phyloP scores from a whole-genome alignment of 1,140 invertebrate genomes.

The Drosophila cardini region DNA sequence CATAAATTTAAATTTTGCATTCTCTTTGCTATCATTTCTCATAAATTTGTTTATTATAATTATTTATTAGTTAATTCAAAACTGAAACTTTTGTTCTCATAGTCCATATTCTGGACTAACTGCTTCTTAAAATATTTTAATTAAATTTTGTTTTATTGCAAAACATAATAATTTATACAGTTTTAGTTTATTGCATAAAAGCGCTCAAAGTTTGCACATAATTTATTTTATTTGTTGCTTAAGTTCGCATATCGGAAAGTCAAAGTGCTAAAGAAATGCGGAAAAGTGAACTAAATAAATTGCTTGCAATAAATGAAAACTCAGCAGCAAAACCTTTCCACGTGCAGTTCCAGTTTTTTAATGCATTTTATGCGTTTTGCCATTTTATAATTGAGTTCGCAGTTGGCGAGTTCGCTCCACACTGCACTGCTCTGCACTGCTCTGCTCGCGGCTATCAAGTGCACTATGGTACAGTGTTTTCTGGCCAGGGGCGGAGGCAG shows the following conservation, averaged over 20 bases:
- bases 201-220: conserved; percentile 26
- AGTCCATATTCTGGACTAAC: too few relatives aligned
- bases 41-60: too few relatives aligned
- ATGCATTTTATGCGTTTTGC: conserved; percentile 81
- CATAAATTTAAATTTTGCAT: conserved; percentile 38
- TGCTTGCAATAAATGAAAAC: conserved; percentile 63
- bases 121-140: too few relatives aligned
- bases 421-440: not conserved
- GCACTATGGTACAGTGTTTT: conserved; percentile 3
- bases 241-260: conserved; percentile 42
- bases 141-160: too few relatives aligned
- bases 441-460: conserved; percentile 21
- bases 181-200: not conserved
- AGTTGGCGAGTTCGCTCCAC: conserved; percentile 17
- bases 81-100: too few relatives aligned
- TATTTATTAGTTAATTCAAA: too few relatives aligned
- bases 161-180: too few relatives aligned
- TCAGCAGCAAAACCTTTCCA: conserved; percentile 67
- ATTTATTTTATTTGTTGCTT: too few relatives aligned
- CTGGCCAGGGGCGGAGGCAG: not conserved
- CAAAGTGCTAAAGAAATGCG: conserved; percentile 36
- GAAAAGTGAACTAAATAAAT: conserved; percentile 65
- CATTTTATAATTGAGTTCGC: conserved; percentile 79
- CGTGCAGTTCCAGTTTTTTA: conserved; percentile 68
- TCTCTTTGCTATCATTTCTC: not conserved